Conservation (phyloP, 2,113 vertebrate genomes). For the Sula dactylatra region DNA sequence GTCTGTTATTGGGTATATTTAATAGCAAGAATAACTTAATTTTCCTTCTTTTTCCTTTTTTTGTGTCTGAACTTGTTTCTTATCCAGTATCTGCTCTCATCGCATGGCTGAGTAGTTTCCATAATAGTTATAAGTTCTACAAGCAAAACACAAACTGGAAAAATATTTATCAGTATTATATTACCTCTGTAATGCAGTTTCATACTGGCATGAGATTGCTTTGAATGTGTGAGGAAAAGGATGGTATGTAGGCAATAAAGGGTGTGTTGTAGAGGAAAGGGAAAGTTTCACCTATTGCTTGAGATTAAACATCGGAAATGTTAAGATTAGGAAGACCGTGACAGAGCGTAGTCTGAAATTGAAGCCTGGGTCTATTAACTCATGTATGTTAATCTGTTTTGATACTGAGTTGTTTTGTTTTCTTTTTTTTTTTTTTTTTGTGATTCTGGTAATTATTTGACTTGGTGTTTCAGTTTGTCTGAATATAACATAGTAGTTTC, state of each 20-base stretch:
- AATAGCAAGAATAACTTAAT: background rate
- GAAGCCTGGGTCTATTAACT: background rate
- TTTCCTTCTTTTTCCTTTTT: constrained; percentile 1
- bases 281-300: background rate
- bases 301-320: background rate
- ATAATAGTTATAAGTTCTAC: background rate
- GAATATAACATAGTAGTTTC: background rate
- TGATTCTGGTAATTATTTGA: background rate
- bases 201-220: background rate
- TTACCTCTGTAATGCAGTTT: background rate
- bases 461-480: background rate
- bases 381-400: background rate
- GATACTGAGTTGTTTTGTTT: background rate
- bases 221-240: background rate
- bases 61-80: background rate
- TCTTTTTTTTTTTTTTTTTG: background rate
- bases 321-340: background rate
- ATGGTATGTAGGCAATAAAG: background rate
- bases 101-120: background rate
- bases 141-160: background rate
- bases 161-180: background rate
- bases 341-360: background rate
- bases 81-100: background rate
- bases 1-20: background rate
- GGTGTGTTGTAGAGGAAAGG: background rate